phyloP scores from a whole-genome alignment of 2,113 vertebrate species.

The Nibea albiflora region DNA sequence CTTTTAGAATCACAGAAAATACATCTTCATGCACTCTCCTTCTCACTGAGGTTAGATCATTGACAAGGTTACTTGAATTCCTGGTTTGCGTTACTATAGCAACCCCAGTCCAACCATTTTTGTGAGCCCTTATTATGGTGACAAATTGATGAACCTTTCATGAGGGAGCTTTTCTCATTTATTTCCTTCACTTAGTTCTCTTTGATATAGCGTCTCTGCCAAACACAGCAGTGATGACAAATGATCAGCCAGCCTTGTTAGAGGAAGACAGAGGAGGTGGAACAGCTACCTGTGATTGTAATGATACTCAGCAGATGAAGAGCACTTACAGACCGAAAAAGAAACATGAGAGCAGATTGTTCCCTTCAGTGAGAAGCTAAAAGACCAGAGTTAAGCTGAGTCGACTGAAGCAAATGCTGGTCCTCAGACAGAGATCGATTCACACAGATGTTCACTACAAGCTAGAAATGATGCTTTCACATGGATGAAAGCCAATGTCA shows the following conservation, averaged over 20 bases:
- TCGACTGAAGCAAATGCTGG: neutral
- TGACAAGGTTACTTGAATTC: neutral
- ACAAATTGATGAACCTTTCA: neutral
- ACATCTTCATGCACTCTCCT: neutral
- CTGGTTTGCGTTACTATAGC: neutral
- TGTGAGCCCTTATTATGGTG: neutral
- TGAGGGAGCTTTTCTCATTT: neutral
- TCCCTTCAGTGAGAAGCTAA: neutral
- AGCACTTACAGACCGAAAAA: neutral
- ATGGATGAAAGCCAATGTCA: neutral
- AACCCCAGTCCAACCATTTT: neutral
- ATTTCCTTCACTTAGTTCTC: neutral
- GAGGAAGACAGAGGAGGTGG: constrained; percentile 12
- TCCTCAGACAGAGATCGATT: neutral
- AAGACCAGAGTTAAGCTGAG: neutral
- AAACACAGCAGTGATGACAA: constrained; percentile 5
- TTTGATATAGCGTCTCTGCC: neutral
- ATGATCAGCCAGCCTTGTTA: neutral
- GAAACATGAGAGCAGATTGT: neutral
- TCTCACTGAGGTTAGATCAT: neutral
- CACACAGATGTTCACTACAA: neutral
- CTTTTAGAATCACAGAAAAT: neutral
- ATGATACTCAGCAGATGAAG: neutral
- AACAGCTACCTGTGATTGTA: neutral
- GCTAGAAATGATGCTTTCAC: neutral